Conservation (phyloP, 2,888 invertebrate species). For the Catocala fraxini region DNA sequence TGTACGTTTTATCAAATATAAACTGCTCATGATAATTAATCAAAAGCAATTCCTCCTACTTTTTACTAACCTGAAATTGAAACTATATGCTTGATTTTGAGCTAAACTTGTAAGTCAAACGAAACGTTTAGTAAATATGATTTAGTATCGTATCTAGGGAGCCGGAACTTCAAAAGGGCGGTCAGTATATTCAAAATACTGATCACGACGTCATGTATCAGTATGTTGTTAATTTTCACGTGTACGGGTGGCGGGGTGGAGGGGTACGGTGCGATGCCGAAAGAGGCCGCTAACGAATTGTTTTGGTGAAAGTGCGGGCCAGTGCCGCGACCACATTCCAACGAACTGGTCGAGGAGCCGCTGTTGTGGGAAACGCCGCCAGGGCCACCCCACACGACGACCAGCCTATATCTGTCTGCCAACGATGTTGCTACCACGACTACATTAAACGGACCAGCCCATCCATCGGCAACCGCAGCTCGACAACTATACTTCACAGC, state of each 20-base stretch:
- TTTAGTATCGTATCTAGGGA: conserved; percentile 39
- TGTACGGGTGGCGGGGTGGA: conserved; percentile 75
- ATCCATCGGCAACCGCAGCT: conserved; percentile 5
- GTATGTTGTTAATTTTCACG: conserved; percentile 83
- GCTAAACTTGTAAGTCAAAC: not conserved
- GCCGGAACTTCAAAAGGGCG: conserved; percentile 69
- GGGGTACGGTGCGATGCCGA: conserved; percentile 83
- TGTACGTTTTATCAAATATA: too few species aligned
- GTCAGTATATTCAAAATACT: conserved; percentile 69
- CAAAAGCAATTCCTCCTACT: too few species aligned
- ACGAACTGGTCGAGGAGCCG: conserved; percentile 85
- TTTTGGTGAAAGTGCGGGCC: conserved; percentile 88
- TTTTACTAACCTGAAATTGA: too few species aligned
- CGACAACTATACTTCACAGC: conserved; percentile 6
- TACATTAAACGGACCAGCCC: conserved; percentile 27
- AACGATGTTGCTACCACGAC: conserved; percentile 54
- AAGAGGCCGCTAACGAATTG: conserved; percentile 87
- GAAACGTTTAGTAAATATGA: conserved; percentile 5
- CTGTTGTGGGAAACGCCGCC: conserved; percentile 87
- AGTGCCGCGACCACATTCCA: conserved; percentile 87
- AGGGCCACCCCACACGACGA: conserved; percentile 82
- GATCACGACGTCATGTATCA: conserved; percentile 76
- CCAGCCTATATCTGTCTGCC: conserved; percentile 69
- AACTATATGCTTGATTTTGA: too few species aligned
- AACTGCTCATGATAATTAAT: too few species aligned